Conservation (phyloP, 2,888 invertebrate species). For the Protonemura montana region DNA sequence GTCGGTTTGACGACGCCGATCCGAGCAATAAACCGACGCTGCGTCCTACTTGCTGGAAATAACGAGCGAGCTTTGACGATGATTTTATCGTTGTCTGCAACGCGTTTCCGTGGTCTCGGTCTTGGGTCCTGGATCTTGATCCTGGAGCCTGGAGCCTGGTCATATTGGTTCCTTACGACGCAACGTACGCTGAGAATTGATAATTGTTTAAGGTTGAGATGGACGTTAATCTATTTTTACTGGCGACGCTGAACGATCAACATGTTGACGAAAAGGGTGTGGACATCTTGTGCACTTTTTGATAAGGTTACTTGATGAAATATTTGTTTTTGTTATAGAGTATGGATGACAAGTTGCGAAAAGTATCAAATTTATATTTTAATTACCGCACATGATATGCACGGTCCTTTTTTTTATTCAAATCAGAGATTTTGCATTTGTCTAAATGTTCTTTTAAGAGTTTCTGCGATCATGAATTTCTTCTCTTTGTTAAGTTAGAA, state of each 20-base stretch:
- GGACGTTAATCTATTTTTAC: background rate
- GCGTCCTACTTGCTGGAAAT: background rate
- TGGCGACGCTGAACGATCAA: background rate
- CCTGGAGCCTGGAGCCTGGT: too few species aligned
- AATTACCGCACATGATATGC: background rate
- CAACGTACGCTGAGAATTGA: background rate
- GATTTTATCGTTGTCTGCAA: background rate
- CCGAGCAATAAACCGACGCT: background rate
- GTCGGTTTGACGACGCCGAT: background rate
- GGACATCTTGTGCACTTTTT: background rate
- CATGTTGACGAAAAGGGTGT: background rate
- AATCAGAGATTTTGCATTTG: background rate
- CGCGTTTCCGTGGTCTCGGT: background rate
- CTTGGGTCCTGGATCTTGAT: background rate
- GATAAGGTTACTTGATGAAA: too few species aligned
- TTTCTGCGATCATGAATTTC: background rate
- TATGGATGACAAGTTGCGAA: background rate
- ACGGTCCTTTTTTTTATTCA: background rate
- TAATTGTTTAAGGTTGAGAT: background rate
- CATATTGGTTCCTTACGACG: background rate
- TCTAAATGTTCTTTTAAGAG: background rate
- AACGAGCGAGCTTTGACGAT: background rate
- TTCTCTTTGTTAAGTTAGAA: background rate
- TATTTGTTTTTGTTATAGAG: background rate
- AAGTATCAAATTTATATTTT: background rate